Conservation (phyloP, 1,140 invertebrate genomes). For the Drosophila baimaii region DNA sequence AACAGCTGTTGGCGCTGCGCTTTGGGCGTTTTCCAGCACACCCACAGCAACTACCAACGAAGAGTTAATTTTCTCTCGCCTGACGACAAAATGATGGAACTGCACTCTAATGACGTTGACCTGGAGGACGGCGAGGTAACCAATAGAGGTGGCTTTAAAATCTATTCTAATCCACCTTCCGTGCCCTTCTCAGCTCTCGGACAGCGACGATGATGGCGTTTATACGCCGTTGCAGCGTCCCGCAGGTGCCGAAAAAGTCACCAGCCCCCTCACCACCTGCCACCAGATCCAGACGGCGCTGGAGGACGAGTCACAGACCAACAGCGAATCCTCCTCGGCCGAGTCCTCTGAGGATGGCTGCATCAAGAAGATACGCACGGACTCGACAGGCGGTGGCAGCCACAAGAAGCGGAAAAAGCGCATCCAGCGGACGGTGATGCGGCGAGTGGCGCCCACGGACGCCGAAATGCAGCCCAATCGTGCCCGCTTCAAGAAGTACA, state of each 20-base stretch:
- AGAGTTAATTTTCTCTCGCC: conserved; percentile 58
- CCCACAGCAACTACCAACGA: conserved; percentile 14
- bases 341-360: conserved; percentile 76
- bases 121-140: conserved; percentile 84
- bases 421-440: conserved; percentile 84
- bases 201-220: conserved; percentile 70
- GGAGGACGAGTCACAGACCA: conserved; percentile 69
- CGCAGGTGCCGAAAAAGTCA: conserved; percentile 40
- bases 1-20: conserved; percentile 29
- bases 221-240: conserved; percentile 85
- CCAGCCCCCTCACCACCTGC: conserved; percentile 56
- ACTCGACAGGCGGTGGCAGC: conserved; percentile 49
- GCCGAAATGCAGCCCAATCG: conserved; percentile 65
- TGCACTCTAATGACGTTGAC: conserved; percentile 73
- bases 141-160: not conserved
- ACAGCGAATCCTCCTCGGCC: conserved; percentile 66
- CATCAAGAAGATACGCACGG: conserved; percentile 73
- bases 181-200: conserved; percentile 54
- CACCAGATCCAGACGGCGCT: conserved; percentile 66
- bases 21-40: conserved; percentile 48
- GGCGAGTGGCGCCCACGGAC: conserved; percentile 85
- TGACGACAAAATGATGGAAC: conserved; percentile 69
- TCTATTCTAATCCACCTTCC: not conserved
- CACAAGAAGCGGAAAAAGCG: conserved; percentile 65
- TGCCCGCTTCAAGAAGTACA: conserved; percentile 85